Evolutionary conservation across 1,140 invertebrate genomes (phyloP).

Genomic region (Protaetia brevitarsis): DNA sequence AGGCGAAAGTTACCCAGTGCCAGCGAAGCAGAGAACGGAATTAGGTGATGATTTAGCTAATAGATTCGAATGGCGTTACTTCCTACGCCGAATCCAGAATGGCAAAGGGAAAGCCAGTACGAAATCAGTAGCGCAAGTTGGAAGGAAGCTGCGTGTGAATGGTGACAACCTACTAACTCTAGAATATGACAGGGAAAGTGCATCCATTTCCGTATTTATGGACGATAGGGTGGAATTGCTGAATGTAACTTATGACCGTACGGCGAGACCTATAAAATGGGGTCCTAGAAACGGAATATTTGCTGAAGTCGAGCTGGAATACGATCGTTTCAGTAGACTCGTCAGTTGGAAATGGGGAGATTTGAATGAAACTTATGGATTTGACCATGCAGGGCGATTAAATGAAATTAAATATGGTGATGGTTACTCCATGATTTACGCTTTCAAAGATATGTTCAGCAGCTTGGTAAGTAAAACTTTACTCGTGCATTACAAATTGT

Average conservation of each 20-base stretch:
- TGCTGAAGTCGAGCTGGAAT: constrained; percentile 85
- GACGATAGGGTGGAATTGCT: constrained; percentile 85
- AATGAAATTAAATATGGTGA: constrained; percentile 86
- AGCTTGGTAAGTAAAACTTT: constrained; percentile 58
- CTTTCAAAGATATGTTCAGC: constrained; percentile 85
- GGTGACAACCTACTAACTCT: constrained; percentile 88
- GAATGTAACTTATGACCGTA: constrained; percentile 88
- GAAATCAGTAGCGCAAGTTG: constrained; percentile 73
- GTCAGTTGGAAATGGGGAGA: constrained; percentile 91
- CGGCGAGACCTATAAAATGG: constrained; percentile 87
- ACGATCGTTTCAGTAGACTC: constrained; percentile 86
- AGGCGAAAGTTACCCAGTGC: constrained; percentile 85
- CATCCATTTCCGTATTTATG: constrained; percentile 85
- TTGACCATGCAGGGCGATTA: constrained; percentile 80
- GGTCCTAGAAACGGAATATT: constrained; percentile 80
- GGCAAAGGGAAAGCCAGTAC: constrained; percentile 55
- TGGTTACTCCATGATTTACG: constrained; percentile 79
- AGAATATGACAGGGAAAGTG: constrained; percentile 87
- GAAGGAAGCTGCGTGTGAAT: constrained; percentile 83
- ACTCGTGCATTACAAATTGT: background rate
- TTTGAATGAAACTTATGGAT: constrained; percentile 81
- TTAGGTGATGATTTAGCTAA: constrained; percentile 88
- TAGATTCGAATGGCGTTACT: constrained; percentile 93
- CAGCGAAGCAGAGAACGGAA: constrained; percentile 84
- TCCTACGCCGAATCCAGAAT: constrained; percentile 66